These are phyloP conservation scores for Barypeithes pellucidus DNA, from an alignment of 2,888 invertebrate species.

Conservation along the genomic window DNA sequence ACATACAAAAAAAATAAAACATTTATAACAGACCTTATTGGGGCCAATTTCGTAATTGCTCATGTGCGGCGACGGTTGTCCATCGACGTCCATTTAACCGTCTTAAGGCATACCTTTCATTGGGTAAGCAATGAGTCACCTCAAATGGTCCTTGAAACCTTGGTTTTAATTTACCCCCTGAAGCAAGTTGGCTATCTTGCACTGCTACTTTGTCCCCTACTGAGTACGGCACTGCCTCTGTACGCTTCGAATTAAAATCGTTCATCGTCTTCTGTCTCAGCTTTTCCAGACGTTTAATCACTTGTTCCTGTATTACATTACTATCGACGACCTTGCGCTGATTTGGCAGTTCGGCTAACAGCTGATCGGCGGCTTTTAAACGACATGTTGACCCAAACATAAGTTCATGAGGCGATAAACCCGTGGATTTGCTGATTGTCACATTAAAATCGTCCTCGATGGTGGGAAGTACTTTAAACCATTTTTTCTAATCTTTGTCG, in stretches of 20 bases:
- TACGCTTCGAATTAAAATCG: neutral
- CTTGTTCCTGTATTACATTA: neutral
- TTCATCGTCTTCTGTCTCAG: neutral
- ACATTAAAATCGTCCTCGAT: slow-evolving; percentile 30
- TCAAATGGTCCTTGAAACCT: neutral
- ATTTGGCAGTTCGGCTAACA: neutral
- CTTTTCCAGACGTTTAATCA: neutral
- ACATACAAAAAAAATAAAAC: neutral
- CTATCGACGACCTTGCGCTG: neutral
- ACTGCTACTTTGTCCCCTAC: neutral
- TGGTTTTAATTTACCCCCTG: no score
- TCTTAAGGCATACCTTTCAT: neutral
- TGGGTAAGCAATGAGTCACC: neutral
- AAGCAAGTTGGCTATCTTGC: neutral
- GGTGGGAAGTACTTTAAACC: slow-evolving; percentile 16
- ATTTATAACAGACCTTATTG: neutral
- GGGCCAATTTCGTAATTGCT: neutral
- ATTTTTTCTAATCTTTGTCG: slow-evolving; percentile 30
- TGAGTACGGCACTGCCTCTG: neutral
- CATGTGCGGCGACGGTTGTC: neutral
- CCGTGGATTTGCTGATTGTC: neutral
- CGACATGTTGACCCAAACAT: neutral
- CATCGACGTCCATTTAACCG: neutral
- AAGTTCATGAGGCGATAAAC: neutral
- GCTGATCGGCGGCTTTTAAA: neutral